Base-by-base conservation (phyloP, 2,113 vertebrate species). In the Macaca nemestrina region DNA sequence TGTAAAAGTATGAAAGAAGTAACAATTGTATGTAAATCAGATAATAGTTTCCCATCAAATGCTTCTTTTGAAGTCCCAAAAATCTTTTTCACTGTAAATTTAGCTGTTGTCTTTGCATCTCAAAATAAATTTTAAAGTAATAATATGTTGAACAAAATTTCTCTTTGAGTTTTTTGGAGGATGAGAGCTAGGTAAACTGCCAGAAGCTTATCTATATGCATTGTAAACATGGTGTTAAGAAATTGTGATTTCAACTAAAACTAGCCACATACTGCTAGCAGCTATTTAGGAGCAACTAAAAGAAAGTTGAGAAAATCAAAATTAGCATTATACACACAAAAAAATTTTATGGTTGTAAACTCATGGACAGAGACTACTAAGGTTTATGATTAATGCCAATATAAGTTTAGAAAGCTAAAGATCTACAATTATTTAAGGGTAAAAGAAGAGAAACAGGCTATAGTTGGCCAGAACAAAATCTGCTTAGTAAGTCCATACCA, bases 101-200 rank as follows among this genome's bases (percentile, higher is more conserved):
- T 80, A 68, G 35, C 11, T 32, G 5, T 50, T 55, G 48, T 64
- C 45, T 93, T 84, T 13, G 45, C 38, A 59, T 52, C 27, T 75
- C 22, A 82, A 87, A 94, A 70, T 88, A 67, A 70, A 61, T 91
- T 94, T 93, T 85, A 73, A 96, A 80, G 35, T 83, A 76, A 61
- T 35, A 55, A 75, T 57, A 61, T 70, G n/a, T 68, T 80, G 9
- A 64, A 92, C 40, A 52, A 80, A 25, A 23, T 7, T 67, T 76
- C 2, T 32, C 6, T 75, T 76, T 43, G 14, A 82, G 64, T 43
- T 79, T 43, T 43, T 48, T 10, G 52, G 14, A 30, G 7, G 1
- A 32, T 88, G 38, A 82, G 59, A 95, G n/a, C 14, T 80, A 89
- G 35, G 17, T 45, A 22, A 92, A 83, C 5, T 89, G 4, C 0